These are phyloP conservation scores for Kradibia gibbosae DNA, from an alignment of 1,140 invertebrate genomes.

Conservation along the genomic window DNA sequence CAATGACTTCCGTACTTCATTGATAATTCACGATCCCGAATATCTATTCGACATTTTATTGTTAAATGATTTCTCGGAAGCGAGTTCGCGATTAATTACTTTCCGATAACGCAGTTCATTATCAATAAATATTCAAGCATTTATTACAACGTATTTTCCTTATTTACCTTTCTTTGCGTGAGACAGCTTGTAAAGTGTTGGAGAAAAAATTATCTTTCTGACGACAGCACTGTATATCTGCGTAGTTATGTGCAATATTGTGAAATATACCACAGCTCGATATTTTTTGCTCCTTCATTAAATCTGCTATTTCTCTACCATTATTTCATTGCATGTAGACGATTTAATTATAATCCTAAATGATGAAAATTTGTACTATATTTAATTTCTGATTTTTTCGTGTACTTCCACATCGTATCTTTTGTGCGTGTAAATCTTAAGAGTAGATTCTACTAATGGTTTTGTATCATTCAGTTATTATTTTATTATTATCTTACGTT, in stretches of 20 bases:
- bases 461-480: too few species aligned
- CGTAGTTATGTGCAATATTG: conserved; percentile 61
- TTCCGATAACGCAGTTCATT: conserved; percentile 1
- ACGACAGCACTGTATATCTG: conserved; percentile 55
- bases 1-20: conserved; percentile 39
- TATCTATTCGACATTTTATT: neutral
- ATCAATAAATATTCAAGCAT: conserved; percentile 3
- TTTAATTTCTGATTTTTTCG: too few species aligned
- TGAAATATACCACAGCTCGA: conserved; percentile 58
- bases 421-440: too few species aligned
- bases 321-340: neutral
- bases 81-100: conserved; percentile 3
- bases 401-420: too few species aligned
- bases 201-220: conserved; percentile 23
- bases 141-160: neutral
- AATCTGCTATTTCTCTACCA: neutral
- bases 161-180: neutral
- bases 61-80: conserved; percentile 30
- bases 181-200: neutral
- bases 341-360: conserved; percentile 32
- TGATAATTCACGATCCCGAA: conserved; percentile 24
- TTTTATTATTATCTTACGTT: too few species aligned
- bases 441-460: too few species aligned
- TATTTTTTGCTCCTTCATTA: conserved; percentile 57
- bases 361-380: too few species aligned